These are phyloP conservation scores for Rugalucina vietnamica DNA, from an alignment of 2,888 invertebrate species.

Conservation along the genomic window DNA sequence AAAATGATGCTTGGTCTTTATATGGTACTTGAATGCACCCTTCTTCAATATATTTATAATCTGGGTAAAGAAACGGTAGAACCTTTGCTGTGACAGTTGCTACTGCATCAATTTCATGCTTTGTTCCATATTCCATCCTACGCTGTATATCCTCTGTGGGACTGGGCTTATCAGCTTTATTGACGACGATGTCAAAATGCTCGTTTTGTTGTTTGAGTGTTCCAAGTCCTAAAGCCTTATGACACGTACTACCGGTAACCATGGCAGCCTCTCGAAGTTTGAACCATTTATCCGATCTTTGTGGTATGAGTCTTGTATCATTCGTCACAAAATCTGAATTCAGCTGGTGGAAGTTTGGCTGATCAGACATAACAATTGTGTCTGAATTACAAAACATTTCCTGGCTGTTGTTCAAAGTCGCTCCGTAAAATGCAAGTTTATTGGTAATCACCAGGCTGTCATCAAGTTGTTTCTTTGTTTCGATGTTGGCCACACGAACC, in stretches of 20 bases:
- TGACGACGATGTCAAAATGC: conserved; percentile 29
- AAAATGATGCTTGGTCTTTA: neutral
- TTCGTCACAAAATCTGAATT: neutral
- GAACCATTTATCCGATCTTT: conserved; percentile 17
- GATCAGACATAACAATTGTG: neutral
- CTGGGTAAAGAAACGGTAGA: neutral
- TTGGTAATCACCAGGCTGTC: neutral
- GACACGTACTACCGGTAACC: conserved; percentile 39
- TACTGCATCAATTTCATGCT: conserved; percentile 26
- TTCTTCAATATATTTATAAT: conserved; percentile 23
- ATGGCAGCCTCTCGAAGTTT: neutral
- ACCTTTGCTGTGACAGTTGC: conserved; percentile 17
- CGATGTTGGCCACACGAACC: neutral
- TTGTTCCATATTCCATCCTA: conserved; percentile 23
- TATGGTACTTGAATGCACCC: neutral
- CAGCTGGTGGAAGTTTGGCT: neutral
- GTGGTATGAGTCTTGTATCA: neutral
- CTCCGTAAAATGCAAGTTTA: neutral
- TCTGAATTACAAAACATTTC: neutral
- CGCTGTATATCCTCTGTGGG: neutral
- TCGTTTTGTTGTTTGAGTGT: conserved; percentile 18
- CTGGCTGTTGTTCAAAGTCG: neutral
- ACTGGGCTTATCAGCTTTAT: neutral
- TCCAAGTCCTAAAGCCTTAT: conserved; percentile 28
- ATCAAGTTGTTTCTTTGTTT: neutral